A percentile compares a stretch with the other conserved stretches of the same genome.
These are phyloP conservation scores for Egretta garzetta DNA, from an alignment of 2,113 vertebrate species.

Conservation along the genomic window DNA sequence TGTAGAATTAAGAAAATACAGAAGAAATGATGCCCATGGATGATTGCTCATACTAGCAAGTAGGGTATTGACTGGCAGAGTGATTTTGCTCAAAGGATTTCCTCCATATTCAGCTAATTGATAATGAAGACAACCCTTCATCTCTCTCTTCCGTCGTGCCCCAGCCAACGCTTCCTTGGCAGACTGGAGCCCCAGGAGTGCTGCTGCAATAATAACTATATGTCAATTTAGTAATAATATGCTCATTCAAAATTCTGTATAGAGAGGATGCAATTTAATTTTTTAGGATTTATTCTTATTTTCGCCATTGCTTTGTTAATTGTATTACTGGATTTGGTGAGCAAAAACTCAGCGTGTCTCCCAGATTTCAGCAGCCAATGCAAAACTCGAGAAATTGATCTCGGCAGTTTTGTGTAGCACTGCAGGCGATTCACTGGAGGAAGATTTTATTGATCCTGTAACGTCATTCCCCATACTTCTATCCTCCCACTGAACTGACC, in stretches of 20 bases:
- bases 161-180: neutral
- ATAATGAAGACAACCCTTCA: neutral
- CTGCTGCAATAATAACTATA: neutral
- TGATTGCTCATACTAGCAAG: neutral
- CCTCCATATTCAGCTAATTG: slow-evolving; percentile 3
- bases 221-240: neutral
- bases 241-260: neutral
- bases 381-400: neutral
- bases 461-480: neutral
- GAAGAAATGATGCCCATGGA: neutral
- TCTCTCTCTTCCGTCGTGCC: neutral
- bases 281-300: slow-evolving; percentile 6
- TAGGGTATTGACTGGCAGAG: neutral
- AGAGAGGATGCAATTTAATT: neutral
- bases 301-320: neutral
- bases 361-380: neutral
- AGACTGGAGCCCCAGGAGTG: neutral
- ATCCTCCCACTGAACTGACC: neutral
- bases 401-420: neutral
- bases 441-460: slow-evolving; percentile 10
- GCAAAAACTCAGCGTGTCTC: neutral
- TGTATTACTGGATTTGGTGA: neutral
- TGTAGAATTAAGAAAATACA: slow-evolving; percentile 22
- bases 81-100: slow-evolving; percentile 35
- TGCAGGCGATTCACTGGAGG: neutral